Evolutionary conservation across 2,113 vertebrate species (phyloP).

Genomic region (Oryzias javanicus): DNA sequence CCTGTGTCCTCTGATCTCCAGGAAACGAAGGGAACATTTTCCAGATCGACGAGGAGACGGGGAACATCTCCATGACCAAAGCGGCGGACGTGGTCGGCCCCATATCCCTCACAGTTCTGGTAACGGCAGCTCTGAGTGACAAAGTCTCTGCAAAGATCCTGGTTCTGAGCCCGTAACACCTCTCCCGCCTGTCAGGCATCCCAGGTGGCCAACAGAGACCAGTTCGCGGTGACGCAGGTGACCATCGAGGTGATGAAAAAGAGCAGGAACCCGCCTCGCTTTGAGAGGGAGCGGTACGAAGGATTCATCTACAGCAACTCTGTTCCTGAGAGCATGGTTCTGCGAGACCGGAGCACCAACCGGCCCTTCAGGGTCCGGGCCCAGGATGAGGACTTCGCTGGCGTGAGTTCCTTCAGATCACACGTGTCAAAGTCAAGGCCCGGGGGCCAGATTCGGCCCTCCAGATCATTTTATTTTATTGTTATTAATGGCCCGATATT

Average conservation of each 20-base stretch:
- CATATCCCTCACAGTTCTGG: slow-evolving; percentile 80
- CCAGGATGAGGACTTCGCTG: slow-evolving; percentile 73
- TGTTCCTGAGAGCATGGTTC: slow-evolving; percentile 76
- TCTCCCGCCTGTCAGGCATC: slow-evolving; percentile 68
- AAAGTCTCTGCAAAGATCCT: not conserved
- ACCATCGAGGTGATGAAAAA: slow-evolving; percentile 81
- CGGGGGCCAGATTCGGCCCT: too few relatives aligned
- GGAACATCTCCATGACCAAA: slow-evolving; percentile 85
- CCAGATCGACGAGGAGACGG: slow-evolving; percentile 75
- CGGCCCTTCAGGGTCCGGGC: slow-evolving; percentile 75
- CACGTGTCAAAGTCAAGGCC: too few relatives aligned
- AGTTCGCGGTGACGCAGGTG: slow-evolving; percentile 77
- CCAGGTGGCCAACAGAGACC: slow-evolving; percentile 80
- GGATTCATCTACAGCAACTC: slow-evolving; percentile 74
- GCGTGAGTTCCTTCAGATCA: slow-evolving; percentile 43
- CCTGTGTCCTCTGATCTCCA: slow-evolving; percentile 33
- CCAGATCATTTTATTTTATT: too few relatives aligned
- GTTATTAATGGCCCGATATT: too few relatives aligned
- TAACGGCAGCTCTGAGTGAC: slow-evolving; percentile 43
- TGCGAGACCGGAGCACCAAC: slow-evolving; percentile 70
- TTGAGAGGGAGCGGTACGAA: slow-evolving; percentile 69
- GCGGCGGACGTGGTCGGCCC: slow-evolving; percentile 69
- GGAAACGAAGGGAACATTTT: slow-evolving; percentile 80
- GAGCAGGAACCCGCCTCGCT: slow-evolving; percentile 77
- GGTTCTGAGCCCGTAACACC: not conserved